Conservation (phyloP, 2,888 invertebrate genomes). For the Mimumesa dahlbomi region DNA sequence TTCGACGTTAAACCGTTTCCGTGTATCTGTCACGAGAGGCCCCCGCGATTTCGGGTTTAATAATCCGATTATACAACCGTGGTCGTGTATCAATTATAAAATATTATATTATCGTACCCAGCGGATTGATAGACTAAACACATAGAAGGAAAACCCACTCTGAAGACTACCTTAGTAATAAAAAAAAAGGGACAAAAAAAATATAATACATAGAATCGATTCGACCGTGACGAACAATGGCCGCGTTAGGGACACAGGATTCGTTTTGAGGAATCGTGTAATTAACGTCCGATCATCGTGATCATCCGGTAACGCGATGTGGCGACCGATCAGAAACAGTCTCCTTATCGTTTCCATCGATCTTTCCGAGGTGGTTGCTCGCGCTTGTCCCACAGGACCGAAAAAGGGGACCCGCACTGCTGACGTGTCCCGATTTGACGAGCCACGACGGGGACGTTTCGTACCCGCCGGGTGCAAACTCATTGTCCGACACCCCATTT, state of each 20-base stretch:
- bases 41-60: background rate
- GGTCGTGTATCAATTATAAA: too few species aligned
- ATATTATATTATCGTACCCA: too few species aligned
- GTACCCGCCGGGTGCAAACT: constrained; percentile 36
- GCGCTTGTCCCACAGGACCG: constrained; percentile 66
- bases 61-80: too few species aligned
- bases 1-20: background rate
- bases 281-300: constrained; percentile 68
- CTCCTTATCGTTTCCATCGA: constrained; percentile 73
- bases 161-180: too few species aligned
- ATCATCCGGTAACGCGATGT: constrained; percentile 64
- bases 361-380: constrained; percentile 63
- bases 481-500: constrained; percentile 54
- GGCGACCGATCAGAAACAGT: constrained; percentile 72
- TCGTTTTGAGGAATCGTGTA: constrained; percentile 40
- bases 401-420: constrained; percentile 53
- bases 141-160: too few species aligned
- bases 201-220: background rate
- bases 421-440: constrained; percentile 60
- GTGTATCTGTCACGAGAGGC: background rate
- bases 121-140: too few species aligned
- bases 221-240: background rate
- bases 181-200: too few species aligned
- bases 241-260: background rate
- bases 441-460: constrained; percentile 51